Evolutionary conservation across 1,140 invertebrate genomes (phyloP).

Genomic region (Cherax quadricarinatus): DNA sequence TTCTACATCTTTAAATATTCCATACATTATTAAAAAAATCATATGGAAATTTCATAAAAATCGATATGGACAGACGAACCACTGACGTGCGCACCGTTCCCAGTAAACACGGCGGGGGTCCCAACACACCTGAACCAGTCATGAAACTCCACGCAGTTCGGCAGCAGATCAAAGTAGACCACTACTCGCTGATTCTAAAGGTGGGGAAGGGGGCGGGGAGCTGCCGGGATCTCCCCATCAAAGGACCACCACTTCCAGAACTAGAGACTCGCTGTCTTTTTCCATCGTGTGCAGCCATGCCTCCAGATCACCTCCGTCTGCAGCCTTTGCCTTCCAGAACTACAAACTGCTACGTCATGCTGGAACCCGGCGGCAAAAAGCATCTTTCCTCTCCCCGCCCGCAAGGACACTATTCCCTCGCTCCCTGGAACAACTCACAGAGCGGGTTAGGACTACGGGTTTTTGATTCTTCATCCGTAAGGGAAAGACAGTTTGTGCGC

Average conservation of each 20-base stretch:
- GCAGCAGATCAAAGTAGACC: conserved; percentile 4
- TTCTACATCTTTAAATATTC: no score
- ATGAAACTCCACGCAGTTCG: not conserved
- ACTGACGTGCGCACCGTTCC: not conserved
- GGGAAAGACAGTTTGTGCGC: not conserved
- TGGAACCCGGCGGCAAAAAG: not conserved
- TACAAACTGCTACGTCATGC: not conserved
- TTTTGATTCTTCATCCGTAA: not conserved
- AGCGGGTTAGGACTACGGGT: not conserved
- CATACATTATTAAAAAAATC: no score
- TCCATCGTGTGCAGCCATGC: conserved; percentile 3
- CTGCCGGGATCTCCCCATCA: not conserved
- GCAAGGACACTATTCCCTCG: not conserved
- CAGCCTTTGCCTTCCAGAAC: not conserved
- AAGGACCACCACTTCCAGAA: not conserved
- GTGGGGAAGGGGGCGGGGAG: not conserved
- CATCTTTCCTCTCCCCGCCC: no score
- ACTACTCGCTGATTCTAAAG: not conserved
- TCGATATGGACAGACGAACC: no score
- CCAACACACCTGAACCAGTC: not conserved
- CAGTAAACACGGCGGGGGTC: not conserved
- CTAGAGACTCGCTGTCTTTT: conserved; percentile 5
- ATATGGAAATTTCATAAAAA: no score
- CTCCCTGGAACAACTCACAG: not conserved
- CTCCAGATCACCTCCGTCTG: conserved; percentile 9